A percentile compares a stretch with the other conserved stretches of the same genome.
Conservation (phyloP, 1,140 invertebrate genomes). For the Drosophila santomea region DNA sequence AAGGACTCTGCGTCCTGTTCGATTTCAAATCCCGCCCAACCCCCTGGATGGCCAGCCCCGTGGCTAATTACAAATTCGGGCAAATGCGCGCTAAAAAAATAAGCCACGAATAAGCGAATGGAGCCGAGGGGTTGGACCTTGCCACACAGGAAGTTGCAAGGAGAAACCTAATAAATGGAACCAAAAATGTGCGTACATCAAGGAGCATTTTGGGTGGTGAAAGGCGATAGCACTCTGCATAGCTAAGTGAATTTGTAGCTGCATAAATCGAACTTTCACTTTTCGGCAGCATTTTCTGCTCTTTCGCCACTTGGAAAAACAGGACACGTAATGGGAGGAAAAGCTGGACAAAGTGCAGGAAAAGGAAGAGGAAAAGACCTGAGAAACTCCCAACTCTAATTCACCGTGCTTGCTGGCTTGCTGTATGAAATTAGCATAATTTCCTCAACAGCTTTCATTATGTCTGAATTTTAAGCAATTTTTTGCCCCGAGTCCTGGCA, state of each 20-base stretch:
- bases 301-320: slow-evolving; percentile 41
- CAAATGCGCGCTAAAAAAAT: slow-evolving; percentile 59
- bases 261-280: slow-evolving; percentile 74
- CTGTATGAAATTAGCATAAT: slow-evolving; percentile 81
- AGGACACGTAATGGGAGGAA: slow-evolving; percentile 64
- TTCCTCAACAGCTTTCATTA: slow-evolving; percentile 76
- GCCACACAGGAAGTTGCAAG: slow-evolving; percentile 63
- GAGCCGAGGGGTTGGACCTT: slow-evolving; percentile 27
- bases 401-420: slow-evolving; percentile 26
- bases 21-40: neutral
- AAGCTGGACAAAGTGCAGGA: slow-evolving; percentile 50
- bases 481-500: slow-evolving; percentile 41
- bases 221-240: slow-evolving; percentile 38
- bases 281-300: slow-evolving; percentile 38
- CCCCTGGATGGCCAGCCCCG: slow-evolving; percentile 10
- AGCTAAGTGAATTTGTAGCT: slow-evolving; percentile 74
- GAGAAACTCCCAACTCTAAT: slow-evolving; percentile 15
- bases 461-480: slow-evolving; percentile 80
- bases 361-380: slow-evolving; percentile 18
- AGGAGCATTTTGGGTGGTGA: slow-evolving; percentile 21
- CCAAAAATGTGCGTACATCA: slow-evolving; percentile 83
- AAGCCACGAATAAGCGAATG: slow-evolving; percentile 39
- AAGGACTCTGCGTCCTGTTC: slow-evolving; percentile 12
- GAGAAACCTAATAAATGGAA: slow-evolving; percentile 84
- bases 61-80: slow-evolving; percentile 75